phyloP scores from a whole-genome alignment of 2,797 vertebrate genomes.

The Vipera latastei region DNA sequence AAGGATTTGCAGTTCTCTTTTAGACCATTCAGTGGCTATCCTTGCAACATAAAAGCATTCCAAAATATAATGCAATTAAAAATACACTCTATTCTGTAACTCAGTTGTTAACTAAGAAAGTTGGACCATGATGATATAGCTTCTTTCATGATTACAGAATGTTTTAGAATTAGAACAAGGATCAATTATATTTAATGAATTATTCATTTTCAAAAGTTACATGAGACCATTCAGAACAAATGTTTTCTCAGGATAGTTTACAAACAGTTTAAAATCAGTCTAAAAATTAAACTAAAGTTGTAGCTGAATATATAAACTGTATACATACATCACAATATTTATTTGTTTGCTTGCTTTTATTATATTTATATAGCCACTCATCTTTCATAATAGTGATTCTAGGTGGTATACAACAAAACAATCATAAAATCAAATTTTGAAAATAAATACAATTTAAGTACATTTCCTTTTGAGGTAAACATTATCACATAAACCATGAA shows the following conservation, averaged over 20 bases:
- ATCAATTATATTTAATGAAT: no score
- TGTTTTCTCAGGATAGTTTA: background rate
- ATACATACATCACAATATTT: background rate
- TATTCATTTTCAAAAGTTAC: background rate
- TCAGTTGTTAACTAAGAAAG: background rate
- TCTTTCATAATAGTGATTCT: background rate
- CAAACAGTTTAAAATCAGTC: background rate
- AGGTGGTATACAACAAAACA: background rate
- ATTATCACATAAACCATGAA: background rate
- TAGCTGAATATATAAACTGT: background rate
- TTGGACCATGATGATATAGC: background rate
- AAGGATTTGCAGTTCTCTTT: background rate
- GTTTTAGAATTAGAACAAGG: background rate
- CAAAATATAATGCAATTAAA: background rate
- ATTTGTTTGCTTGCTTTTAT: background rate
- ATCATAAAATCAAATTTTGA: background rate
- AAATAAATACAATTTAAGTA: background rate
- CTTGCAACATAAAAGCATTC: accelerated
- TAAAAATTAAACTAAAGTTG: no score
- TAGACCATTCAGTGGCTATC: background rate
- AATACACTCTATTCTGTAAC: accelerated
- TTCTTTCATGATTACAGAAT: background rate
- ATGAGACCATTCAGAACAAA: background rate
- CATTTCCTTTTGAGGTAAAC: background rate
- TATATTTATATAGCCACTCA: background rate